These are phyloP conservation scores for Xanthorhoe spadicearia DNA, from an alignment of 2,888 invertebrate genomes.

Conservation along the genomic window DNA sequence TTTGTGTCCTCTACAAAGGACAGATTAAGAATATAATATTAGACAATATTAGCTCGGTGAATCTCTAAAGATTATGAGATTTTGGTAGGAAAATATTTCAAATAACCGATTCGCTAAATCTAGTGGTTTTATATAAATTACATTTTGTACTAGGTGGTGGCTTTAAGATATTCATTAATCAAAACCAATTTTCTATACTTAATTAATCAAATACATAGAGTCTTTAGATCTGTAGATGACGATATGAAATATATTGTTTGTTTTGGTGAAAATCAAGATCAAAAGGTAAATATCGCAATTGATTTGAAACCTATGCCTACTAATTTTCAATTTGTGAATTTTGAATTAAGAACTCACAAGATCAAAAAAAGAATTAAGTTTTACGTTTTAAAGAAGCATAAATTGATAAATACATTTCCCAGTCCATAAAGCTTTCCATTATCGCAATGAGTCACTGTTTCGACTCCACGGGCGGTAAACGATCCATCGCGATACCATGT, in stretches of 20 bases:
- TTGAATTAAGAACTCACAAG: background rate
- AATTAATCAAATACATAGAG: background rate
- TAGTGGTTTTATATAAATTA: background rate
- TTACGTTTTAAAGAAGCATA: background rate
- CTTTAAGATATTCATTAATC: background rate
- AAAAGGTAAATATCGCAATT: background rate
- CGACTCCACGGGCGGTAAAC: constrained; percentile 28
- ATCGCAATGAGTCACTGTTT: constrained; percentile 35
- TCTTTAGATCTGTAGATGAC: background rate
- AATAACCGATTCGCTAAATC: background rate
- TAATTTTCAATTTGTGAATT: too few species aligned
- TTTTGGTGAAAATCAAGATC: background rate
- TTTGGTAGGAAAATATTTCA: background rate
- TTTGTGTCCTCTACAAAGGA: constrained; percentile 35
- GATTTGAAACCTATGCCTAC: too few species aligned
- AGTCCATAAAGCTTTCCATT: constrained; percentile 29
- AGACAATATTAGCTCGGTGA: constrained; percentile 21
- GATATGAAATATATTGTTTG: background rate
- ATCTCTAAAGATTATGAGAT: constrained; percentile 16
- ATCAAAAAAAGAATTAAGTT: background rate
- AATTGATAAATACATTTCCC: constrained; percentile 31
- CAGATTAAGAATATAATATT: constrained; percentile 23
- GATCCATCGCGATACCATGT: constrained; percentile 33
- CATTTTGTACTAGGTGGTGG: background rate
- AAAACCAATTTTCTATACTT: background rate